Evolutionary conservation across 2,888 invertebrate genomes (phyloP).

Genomic region (Lypha dubia): DNA sequence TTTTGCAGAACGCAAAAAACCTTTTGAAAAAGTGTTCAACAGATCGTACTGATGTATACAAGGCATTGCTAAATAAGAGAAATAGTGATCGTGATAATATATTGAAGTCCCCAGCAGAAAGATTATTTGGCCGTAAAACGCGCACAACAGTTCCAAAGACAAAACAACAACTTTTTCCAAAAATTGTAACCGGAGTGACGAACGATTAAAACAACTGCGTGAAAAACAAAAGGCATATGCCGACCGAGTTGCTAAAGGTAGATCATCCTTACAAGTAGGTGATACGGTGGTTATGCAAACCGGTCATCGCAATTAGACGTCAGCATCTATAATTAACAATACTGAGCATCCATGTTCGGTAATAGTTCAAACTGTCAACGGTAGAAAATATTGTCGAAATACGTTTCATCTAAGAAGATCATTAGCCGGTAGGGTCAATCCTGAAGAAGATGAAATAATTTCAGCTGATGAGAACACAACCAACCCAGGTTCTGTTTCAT

Average conservation of each 20-base stretch:
- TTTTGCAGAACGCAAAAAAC: conserved; percentile 30
- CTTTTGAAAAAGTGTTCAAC: conserved; percentile 8
- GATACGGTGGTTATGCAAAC: conserved; percentile 50
- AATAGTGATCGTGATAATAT: conserved; percentile 31
- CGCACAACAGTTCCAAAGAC: no score
- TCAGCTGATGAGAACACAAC: conserved; percentile 11
- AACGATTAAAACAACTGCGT: conserved; percentile 41
- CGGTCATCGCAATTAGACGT: conserved; percentile 54
- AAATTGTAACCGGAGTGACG: conserved; percentile 66
- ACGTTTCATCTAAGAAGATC: conserved; percentile 25
- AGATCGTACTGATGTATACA: conserved; percentile 6
- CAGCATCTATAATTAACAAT: conserved; percentile 45
- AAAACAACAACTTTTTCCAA: no score
- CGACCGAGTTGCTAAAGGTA: conserved; percentile 27
- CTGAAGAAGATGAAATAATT: conserved; percentile 21
- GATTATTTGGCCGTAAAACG: no score
- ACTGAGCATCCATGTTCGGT: conserved; percentile 61
- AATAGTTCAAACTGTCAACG: conserved; percentile 52
- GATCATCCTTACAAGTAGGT: conserved; percentile 29
- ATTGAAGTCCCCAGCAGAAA: conserved; percentile 29
- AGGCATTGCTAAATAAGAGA: conserved; percentile 32
- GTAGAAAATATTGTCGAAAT: conserved; percentile 57
- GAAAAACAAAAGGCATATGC: conserved; percentile 56
- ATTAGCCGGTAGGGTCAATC: conserved; percentile 20
- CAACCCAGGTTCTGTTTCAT: no score